phyloP scores from a whole-genome alignment of 2,113 vertebrate species.

The Xenopus laevis region DNA sequence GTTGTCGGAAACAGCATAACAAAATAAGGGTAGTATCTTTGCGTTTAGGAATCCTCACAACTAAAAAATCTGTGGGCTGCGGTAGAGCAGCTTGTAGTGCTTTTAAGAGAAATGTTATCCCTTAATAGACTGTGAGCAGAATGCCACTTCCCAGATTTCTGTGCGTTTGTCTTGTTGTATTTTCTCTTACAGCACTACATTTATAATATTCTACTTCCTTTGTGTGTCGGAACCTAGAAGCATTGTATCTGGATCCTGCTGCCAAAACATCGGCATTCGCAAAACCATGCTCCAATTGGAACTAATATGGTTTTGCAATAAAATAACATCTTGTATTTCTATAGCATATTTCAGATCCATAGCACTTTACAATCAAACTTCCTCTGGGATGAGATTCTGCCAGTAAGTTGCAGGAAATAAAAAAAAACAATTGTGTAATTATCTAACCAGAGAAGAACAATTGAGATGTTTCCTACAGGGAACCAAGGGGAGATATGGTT shows the following conservation, averaged over 20 bases:
- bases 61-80: too few species aligned
- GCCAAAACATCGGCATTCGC: not conserved
- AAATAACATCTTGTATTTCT: conserved; percentile 1
- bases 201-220: not conserved
- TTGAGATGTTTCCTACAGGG: not conserved
- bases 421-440: not conserved
- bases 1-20: too few species aligned
- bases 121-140: too few species aligned
- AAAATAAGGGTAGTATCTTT: too few species aligned
- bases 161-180: not conserved
- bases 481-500: not conserved
- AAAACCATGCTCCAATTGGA: not conserved
- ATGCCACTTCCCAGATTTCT: too few species aligned
- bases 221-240: not conserved
- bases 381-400: conserved; percentile 1
- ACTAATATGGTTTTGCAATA: conserved; percentile 1
- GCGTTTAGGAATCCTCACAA: too few species aligned
- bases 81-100: too few species aligned
- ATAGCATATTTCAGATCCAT: not conserved
- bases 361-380: not conserved
- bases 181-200: not conserved
- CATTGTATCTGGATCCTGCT: not conserved
- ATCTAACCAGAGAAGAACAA: conserved; percentile 4
- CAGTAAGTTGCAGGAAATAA: not conserved
- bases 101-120: too few species aligned